Evolutionary conservation across 2,113 vertebrate genomes (phyloP), one percentile per base, ranked within the genome.

Genomic region (Phrynosoma platyrhinos): DNA sequence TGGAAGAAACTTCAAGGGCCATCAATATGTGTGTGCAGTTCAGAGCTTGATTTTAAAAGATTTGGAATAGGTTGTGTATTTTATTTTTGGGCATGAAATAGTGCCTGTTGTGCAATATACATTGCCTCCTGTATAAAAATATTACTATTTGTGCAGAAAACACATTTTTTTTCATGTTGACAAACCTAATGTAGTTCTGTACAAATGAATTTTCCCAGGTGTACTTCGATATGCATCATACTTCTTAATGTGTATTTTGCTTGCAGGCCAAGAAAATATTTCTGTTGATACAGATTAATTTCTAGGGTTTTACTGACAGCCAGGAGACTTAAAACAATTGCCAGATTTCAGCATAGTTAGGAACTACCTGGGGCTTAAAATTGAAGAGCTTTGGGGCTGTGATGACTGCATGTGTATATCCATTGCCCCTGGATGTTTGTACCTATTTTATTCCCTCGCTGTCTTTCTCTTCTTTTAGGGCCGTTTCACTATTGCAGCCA

Each of bases 401-500:
- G 21, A 16, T 13, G 36, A 8, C 1, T 42, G 27, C 18, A 20
- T 18, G 3, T 1, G 52, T 18, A 20, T 32, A 25, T 42, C 21
- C 13, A 47, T 0, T 76, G 30, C 64, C 6, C 69, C 36, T 2
- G 7, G 27, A 62, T 9, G 32, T 16, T 55, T 25, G 9, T 21
- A 27, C 7, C 2, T 5, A 5, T 32, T 25, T 27, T 27, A n/a
- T 1, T n/a, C 0, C 1, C 2, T 64, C 2, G 30, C 27, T 13
- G 36, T 27, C 12, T 53, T 0, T 0, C 8, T n/a, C 47, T 36
- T 64, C 4, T 32, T 85, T 10, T 92, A 99, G 98, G 98, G 98
- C 3, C 97, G 98, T 21, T 99, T 99, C 94, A 99, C 98, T 8
- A 98, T 99, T 0, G 98, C 98, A 3, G 98, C 98, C 12, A 99